Percentiles rank a stretch among this genome's conserved stretches.
Evolutionary conservation across 2,113 vertebrate genomes (phyloP).

Genomic region (Pelodiscus sinensis): DNA sequence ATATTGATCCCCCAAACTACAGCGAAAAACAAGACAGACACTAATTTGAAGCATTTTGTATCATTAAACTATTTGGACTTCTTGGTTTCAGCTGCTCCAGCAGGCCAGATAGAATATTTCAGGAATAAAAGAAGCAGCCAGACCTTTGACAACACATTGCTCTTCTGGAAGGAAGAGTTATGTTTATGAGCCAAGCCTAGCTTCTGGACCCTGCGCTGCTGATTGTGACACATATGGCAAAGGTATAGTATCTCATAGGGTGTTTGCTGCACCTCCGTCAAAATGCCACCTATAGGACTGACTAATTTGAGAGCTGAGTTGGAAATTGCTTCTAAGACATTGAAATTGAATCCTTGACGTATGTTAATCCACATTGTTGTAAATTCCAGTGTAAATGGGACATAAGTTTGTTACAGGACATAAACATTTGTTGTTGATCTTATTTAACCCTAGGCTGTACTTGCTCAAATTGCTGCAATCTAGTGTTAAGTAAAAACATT

Average conservation of each 20-base stretch:
- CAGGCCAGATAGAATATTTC: conserved; percentile 49
- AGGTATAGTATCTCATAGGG: no score
- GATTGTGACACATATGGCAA: background rate
- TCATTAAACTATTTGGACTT: conserved; percentile 76
- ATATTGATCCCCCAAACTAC: conserved; percentile 77
- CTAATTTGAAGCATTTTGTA: conserved; percentile 74
- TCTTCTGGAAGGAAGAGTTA: background rate
- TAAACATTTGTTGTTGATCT: conserved; percentile 23
- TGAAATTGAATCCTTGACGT: background rate
- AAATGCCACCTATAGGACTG: background rate
- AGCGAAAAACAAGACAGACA: conserved; percentile 69
- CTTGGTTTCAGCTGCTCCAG: conserved; percentile 48
- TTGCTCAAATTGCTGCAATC: background rate
- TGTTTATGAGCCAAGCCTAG: background rate
- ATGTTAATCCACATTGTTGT: background rate
- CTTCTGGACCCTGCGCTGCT: background rate
- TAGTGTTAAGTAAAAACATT: background rate
- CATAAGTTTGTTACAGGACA: background rate
- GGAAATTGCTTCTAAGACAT: background rate
- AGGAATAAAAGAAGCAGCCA: conserved; percentile 1
- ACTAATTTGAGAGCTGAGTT: background rate
- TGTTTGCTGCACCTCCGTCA: background rate
- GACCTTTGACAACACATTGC: background rate
- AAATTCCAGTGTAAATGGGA: background rate
- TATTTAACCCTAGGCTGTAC: background rate